Evolutionary conservation across 23 tunicate genomes (phyloP).

Genomic region (Pegea sp.): DNA sequence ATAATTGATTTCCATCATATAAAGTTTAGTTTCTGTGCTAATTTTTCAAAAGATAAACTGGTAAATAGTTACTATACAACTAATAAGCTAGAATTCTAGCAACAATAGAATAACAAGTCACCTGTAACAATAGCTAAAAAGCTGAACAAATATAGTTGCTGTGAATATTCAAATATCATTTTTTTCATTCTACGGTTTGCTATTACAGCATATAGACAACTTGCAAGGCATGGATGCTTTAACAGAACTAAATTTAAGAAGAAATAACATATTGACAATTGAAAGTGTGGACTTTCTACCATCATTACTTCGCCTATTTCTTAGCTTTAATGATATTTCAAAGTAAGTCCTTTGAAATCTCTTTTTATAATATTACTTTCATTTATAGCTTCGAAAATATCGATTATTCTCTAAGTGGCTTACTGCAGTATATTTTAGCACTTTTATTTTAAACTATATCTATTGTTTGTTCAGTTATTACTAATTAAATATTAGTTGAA

Average conservation of each 20-base stretch:
- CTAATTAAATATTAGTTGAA: no score
- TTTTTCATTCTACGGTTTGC: background rate
- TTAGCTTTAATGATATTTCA: constrained; percentile 62
- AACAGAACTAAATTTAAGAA: constrained; percentile 78
- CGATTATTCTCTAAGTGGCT: no score
- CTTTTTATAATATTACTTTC: background rate
- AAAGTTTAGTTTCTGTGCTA: background rate
- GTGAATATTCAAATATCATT: background rate
- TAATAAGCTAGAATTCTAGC: no score
- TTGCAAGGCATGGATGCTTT: constrained; percentile 67
- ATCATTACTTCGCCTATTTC: constrained; percentile 63
- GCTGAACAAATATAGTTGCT: no score
- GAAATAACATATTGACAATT: constrained; percentile 46
- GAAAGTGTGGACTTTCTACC: constrained; percentile 36
- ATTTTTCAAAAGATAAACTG: background rate
- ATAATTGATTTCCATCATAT: no score
- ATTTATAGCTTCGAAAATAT: no score
- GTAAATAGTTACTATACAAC: background rate
- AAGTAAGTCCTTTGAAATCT: constrained; percentile 3
- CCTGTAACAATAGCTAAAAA: no score
- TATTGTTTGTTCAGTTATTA: no score
- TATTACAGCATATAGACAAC: constrained; percentile 39
- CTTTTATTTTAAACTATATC: no score
- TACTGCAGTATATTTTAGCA: no score
- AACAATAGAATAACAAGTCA: no score